Evolutionary conservation across 2,797 vertebrate species (phyloP), one percentile per base, ranked within the genome.

Genomic region (Craterocephalus amniculus): DNA sequence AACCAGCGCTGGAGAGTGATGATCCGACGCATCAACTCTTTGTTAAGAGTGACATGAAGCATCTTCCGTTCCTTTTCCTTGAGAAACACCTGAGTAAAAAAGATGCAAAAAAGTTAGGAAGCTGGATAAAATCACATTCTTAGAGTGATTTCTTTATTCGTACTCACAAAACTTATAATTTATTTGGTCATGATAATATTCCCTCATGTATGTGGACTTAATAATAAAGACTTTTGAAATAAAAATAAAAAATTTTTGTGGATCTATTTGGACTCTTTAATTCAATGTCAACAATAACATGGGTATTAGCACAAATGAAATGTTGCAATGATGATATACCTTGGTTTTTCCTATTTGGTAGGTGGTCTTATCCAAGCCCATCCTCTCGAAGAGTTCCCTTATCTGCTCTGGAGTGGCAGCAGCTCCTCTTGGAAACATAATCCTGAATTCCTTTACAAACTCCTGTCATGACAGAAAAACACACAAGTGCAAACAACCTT

Each of bases 301-400:
- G 18, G 20, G 40, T 1, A 16, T 18, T 2, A 40, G 14, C 20
- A 48, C 8, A 48, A 20, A 22, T n/a, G 20, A n/a, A 9, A 48
- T n/a, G 20, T n/a, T 8, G 7, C 43, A n/a, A 22, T 48, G 43
- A 48, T n/a, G 20, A 9, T 66, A 24, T 13, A 99, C 97, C 96
- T 98, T 97, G 48, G 95, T 97, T 87, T 91, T 95, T 45, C 98
- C 98, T 14, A 98, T 97, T 89, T 98, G 97, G 88, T 96, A 99
- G 84, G 90, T 92, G 71, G 79, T 92, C 49, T 89, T 89, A 71
- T 95, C 89, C 57, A 97, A 48, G n/a, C 85, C 69, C 88, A 97
- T 91, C 82, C 83, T 95, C 68, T 94, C 89, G 73, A 99, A 85
- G 64, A 99, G 91, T 27, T 88, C 60, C 1, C 88, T 81, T 64